Evolutionary conservation across 2,797 vertebrate species (phyloP).

Genomic region (Pelodytes ibericus): DNA sequence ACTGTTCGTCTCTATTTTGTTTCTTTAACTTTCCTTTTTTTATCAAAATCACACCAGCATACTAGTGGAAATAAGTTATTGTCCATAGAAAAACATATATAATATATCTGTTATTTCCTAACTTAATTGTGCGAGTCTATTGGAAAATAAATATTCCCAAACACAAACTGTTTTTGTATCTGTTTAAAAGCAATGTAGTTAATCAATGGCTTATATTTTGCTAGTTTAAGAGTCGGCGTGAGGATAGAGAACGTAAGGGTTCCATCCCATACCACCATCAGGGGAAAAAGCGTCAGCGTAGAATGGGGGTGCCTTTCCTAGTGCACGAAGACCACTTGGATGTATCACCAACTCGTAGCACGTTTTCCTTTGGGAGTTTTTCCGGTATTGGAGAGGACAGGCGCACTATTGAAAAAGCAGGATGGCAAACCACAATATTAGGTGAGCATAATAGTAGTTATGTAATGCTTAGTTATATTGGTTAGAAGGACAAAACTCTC

Average conservation of each 20-base stretch:
- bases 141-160: no score
- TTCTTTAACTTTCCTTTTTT: no score
- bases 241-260: slow-evolving; percentile 94
- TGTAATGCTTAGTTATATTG: no score
- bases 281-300: slow-evolving; percentile 91
- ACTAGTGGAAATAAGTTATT: no score
- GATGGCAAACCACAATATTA: slow-evolving; percentile 96
- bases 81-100: no score
- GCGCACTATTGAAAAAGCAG: slow-evolving; percentile 86
- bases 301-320: slow-evolving; percentile 94
- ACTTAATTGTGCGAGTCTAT: no score
- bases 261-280: slow-evolving; percentile 94
- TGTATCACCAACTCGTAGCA: slow-evolving; percentile 94
- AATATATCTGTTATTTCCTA: no score
- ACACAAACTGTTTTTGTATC: no score
- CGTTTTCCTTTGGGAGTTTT: slow-evolving; percentile 96
- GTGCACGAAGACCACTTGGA: slow-evolving; percentile 95
- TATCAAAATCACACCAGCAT: no score
- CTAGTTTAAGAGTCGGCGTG: slow-evolving; percentile 94
- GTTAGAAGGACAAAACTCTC: no score
- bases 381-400: slow-evolving; percentile 94
- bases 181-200: neutral
- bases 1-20: no score
- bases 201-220: neutral
- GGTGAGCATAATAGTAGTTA: no score